Evolutionary conservation across 2,113 vertebrate species (phyloP), one percentile per base, ranked within the genome.

Genomic region (Butastur rufipennis): DNA sequence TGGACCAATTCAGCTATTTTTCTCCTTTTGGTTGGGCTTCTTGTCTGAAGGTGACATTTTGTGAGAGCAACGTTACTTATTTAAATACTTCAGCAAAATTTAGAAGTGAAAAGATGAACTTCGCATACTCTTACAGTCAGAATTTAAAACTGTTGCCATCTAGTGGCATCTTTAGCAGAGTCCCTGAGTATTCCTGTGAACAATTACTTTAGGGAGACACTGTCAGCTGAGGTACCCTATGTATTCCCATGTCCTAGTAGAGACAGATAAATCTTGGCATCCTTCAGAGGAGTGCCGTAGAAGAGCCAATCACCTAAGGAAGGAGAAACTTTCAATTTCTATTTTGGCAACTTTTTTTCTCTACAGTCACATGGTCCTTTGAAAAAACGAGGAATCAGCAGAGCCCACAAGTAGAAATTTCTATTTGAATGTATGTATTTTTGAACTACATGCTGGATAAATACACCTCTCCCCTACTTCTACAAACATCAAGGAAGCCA

Each of bases 341-440:
- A 6, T 32, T 74, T 52, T 22, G 48, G 13, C 20, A 61, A 65
- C 29, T 61, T 42, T 40, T 81, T 81, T 68, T 53, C 32, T 70
- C 27, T n/a, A 10, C 7, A 45, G 36, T n/a, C 61, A 56, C 3
- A 6, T 0, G 0, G 47, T 47, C 27, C 32, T 27, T 4, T 40
- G 13, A 77, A 90, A 95, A 95, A 72, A 38, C 16, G 18, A 68
- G 13, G 10, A 90, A 53, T 62, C 16, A 26, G 12, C 21, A n/a
- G 34, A 81, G 6, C 27, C 18, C 21, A 45, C 23, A 85, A 63
- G 6, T 2, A 71, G 15, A 63, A 94, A 52, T 14, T 71, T 53
- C 17, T 26, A 1, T 59, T 55, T 68, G 38, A 84, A 78, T 26
- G 14, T 9, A 62, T 21, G 1, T 10, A 80, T 53, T 53, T 53